A percentile compares a stretch with the other conserved stretches of the same genome.
Conservation (phyloP, 2,797 vertebrate genomes). For the Gymnodraco acuticeps region DNA sequence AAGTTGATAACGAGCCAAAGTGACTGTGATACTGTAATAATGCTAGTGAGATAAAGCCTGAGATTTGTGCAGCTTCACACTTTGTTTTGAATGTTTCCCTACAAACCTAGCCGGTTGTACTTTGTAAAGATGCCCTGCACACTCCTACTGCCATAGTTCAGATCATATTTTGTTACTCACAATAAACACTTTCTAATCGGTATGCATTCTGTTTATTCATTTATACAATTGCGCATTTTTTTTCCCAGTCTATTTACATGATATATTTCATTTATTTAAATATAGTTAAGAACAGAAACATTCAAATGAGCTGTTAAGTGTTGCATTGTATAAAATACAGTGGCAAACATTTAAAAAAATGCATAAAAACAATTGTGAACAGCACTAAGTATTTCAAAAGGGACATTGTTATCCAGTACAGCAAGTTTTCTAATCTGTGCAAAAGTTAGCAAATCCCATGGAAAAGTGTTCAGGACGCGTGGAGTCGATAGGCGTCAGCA, state of each 20-base stretch:
- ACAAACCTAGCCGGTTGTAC: conserved; percentile 17
- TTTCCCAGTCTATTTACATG: conserved; percentile 75
- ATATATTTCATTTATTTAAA: conserved; percentile 80
- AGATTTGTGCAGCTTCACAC: background rate
- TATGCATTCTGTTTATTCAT: conserved; percentile 79
- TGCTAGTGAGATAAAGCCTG: no score
- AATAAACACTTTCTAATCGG: conserved; percentile 22
- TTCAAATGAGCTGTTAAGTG: conserved; percentile 90
- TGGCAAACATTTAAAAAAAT: conserved; percentile 87
- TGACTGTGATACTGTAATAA: conserved; percentile 29
- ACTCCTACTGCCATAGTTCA: conserved; percentile 19
- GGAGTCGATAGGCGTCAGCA: conserved; percentile 52
- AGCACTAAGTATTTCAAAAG: conserved; percentile 87
- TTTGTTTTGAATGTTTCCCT: background rate
- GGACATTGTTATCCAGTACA: conserved; percentile 82
- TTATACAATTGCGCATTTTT: conserved; percentile 72
- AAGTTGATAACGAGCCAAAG: conserved; percentile 45
- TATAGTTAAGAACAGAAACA: conserved; percentile 87
- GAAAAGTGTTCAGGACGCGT: conserved; percentile 62
- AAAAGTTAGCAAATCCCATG: conserved; percentile 84
- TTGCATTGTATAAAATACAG: conserved; percentile 92
- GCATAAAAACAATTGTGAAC: conserved; percentile 88
- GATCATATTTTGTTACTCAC: conserved; percentile 59
- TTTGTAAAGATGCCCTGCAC: background rate
- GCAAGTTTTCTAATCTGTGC: conserved; percentile 85